phyloP scores from a whole-genome alignment of 2,113 vertebrate species.

The Anguilla rostrata region DNA sequence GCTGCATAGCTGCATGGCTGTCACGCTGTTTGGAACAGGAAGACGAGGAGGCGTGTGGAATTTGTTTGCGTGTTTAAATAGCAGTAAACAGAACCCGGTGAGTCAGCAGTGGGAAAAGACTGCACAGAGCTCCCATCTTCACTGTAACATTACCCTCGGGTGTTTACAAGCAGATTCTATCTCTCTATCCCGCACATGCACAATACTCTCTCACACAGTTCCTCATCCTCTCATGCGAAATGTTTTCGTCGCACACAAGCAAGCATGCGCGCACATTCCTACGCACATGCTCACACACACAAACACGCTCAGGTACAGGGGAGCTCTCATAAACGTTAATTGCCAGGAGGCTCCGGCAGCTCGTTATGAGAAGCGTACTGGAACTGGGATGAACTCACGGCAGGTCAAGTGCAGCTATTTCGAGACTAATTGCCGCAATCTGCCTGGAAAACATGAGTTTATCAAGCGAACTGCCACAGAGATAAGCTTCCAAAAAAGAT shows the following conservation, averaged over 20 bases:
- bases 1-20: neutral
- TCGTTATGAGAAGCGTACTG: neutral
- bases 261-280: neutral
- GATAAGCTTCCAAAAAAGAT: slow-evolving; percentile 15
- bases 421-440: neutral
- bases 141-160: neutral
- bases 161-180: neutral
- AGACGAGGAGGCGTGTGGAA: neutral
- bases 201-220: neutral
- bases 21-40: neutral
- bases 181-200: neutral
- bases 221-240: neutral
- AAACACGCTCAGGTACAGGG: neutral
- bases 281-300: slow-evolving; percentile 1
- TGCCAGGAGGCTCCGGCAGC: neutral
- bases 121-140: neutral
- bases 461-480: slow-evolving; percentile 9
- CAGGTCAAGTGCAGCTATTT: slow-evolving; percentile 3
- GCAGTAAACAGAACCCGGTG: neutral
- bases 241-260: neutral
- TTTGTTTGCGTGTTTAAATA: neutral
- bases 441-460: slow-evolving; percentile 1
- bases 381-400: neutral
- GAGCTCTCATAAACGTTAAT: neutral
- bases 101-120: neutral